Evolutionary conservation across 35 echinoderm and acorn worm species (phyloP).

Genomic region (Ophiothrix spiculata): DNA sequence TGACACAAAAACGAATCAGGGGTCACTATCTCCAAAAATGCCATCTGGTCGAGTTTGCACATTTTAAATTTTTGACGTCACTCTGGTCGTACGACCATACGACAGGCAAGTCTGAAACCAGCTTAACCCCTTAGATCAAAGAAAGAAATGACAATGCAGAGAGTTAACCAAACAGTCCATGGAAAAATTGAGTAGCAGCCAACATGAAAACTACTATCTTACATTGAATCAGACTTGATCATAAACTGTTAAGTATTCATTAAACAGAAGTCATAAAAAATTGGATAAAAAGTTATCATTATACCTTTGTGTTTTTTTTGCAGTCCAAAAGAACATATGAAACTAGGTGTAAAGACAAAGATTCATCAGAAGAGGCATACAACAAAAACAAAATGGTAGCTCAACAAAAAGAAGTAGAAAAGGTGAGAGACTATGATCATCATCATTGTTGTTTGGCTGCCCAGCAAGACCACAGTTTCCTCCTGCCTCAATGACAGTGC

Average conservation of each 20-base stretch:
- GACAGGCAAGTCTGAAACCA: too few species aligned
- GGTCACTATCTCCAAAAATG: too few species aligned
- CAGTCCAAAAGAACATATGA: constrained; percentile 60
- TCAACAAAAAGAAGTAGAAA: constrained; percentile 45
- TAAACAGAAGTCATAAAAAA: not conserved
- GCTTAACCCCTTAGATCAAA: not conserved
- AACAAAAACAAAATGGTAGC: constrained; percentile 42
- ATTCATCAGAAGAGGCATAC: constrained; percentile 50
- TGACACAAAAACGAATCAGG: too few species aligned
- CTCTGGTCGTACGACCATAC: too few species aligned
- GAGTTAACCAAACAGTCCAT: not conserved
- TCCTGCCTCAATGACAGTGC: too few species aligned
- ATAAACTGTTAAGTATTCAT: not conserved
- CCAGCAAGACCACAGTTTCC: not conserved
- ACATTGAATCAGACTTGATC: not conserved
- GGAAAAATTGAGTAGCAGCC: not conserved
- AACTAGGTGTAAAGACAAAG: constrained; percentile 39
- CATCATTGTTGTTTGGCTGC: not conserved
- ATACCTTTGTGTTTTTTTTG: not conserved
- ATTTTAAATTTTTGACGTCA: too few species aligned
- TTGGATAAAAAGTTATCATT: constrained; percentile 6
- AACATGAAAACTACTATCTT: not conserved
- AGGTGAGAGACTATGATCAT: constrained; percentile 28
- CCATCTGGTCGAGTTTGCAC: too few species aligned
- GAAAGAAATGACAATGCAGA: not conserved